Base-by-base conservation (phyloP, 2,888 invertebrate species). In the Phalera bucephala region DNA sequence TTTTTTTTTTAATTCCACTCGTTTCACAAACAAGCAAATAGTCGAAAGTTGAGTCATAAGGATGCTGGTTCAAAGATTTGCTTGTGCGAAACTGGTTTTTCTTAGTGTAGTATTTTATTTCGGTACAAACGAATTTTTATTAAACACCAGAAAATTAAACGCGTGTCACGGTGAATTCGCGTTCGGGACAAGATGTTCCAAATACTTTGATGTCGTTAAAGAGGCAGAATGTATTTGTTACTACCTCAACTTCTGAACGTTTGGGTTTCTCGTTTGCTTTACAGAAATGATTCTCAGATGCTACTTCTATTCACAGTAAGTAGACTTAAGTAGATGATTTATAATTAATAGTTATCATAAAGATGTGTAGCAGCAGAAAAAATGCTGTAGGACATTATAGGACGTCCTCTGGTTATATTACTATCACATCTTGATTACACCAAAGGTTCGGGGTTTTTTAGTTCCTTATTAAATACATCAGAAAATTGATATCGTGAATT, bases 1-100 rank as follows among this genome's bases (percentile, higher is more conserved):
- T 52, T 42, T 32, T 26, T 15, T 23, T 32, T 25, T 47, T 40
- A 45, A 5, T 57, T 59, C 60, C 5, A 17, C 3, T 59, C 40
- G 19, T 13, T 28, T 19, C 39, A 44, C 38, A 43, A 27, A 46
- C 41, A 50, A 46, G 50, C 35, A 52, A 17, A 53, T 45, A 38
- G 32, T 35, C 33, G 14, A 17, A 5, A 19, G 22, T 33, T 14
- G 12, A 38, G 17, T 26, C 19, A 12, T 30, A 14, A 35, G 14
- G 19, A 34, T 30, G 40, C 26, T 35, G 29, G n/a, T 20, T 17
- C 5, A n/a, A n/a, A 13, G n/a, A 30, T 37, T 33, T 36, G 33
- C 8, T 29, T 17, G 17, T 29, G 1, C 28, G 3, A 11, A 15
- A 28, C 28, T 15, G 15, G 28, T 28, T 28, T 28, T n/a, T n/a